phyloP scores from a whole-genome alignment of 2,797 vertebrate species.

The Octomys mimax region DNA sequence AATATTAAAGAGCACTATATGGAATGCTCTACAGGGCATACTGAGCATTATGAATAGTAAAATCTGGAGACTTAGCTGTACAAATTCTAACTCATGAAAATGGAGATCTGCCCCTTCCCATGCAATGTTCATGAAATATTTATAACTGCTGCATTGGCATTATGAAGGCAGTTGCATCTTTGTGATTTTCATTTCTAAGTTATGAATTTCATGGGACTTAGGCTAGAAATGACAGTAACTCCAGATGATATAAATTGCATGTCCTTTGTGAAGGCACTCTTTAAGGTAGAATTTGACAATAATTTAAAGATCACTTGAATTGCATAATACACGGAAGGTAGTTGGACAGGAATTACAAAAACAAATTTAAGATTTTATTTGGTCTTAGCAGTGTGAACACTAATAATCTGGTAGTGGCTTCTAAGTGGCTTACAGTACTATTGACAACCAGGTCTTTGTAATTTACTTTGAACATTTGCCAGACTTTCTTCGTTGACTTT shows the following conservation, averaged over 20 bases:
- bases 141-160: conserved; percentile 72
- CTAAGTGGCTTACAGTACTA: conserved; percentile 58
- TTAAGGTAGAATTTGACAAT: conserved; percentile 80
- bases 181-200: conserved; percentile 87
- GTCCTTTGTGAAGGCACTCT: conserved; percentile 81
- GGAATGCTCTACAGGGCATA: conserved; percentile 79
- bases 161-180: conserved; percentile 83
- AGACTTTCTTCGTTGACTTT: neutral
- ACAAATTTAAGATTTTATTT: conserved; percentile 73
- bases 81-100: conserved; percentile 87
- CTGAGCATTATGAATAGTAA: conserved; percentile 84
- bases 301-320: conserved; percentile 76
- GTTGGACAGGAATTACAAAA: conserved; percentile 14
- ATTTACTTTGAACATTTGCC: conserved; percentile 60
- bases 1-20: conserved; percentile 79
- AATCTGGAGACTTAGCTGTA: conserved; percentile 79
- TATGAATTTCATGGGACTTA: conserved; percentile 88
- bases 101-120: conserved; percentile 83
- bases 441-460: conserved; percentile 17
- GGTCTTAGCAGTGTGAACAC: conserved; percentile 55
- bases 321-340: conserved; percentile 69
- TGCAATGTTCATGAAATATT: conserved; percentile 88
- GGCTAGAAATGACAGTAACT: conserved; percentile 83
- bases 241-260: conserved; percentile 81
- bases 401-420: conserved; percentile 47